A percentile compares a stretch with the other conserved stretches of the same genome.
These are phyloP conservation scores for Ctenoplectra terminalis DNA, from an alignment of 1,140 invertebrate species.

Conservation along the genomic window DNA sequence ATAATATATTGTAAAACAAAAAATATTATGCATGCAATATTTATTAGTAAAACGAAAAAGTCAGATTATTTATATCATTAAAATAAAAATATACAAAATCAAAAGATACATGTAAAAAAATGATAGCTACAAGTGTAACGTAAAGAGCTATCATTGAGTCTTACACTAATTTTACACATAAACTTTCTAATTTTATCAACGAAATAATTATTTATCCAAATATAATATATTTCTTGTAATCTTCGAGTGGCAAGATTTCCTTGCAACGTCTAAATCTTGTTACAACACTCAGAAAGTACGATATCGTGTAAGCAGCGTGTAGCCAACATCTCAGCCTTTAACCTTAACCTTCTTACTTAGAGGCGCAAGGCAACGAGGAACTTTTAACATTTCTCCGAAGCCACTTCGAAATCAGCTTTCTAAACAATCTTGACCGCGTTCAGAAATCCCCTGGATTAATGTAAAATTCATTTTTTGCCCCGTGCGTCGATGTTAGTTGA, in stretches of 20 bases:
- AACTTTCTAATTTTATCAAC: no score
- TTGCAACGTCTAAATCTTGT: background rate
- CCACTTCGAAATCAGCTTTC: constrained; percentile 24
- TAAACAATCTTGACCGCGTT: constrained; percentile 46
- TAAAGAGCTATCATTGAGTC: no score
- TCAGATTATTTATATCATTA: no score
- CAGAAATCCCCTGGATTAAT: constrained; percentile 13
- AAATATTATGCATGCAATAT: no score
- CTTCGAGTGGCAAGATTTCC: background rate
- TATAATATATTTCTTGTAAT: no score
- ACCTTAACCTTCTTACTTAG: constrained; percentile 23
- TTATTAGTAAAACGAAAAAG: no score
- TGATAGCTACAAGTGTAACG: no score
- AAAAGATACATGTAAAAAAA: no score
- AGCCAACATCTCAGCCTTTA: constrained; percentile 11
- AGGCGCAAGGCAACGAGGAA: background rate
- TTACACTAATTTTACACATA: no score
- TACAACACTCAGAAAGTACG: background rate
- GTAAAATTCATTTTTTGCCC: constrained; percentile 46
- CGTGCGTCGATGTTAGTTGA: background rate
- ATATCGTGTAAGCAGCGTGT: background rate
- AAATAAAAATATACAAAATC: no score
- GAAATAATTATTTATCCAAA: no score
- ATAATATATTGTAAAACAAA: no score
- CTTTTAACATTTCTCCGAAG: constrained; percentile 34